A percentile compares a stretch with the other conserved stretches of the same genome.
Evolutionary conservation across 2,113 vertebrate genomes (phyloP).

Genomic region (Salvelinus alpinus): DNA sequence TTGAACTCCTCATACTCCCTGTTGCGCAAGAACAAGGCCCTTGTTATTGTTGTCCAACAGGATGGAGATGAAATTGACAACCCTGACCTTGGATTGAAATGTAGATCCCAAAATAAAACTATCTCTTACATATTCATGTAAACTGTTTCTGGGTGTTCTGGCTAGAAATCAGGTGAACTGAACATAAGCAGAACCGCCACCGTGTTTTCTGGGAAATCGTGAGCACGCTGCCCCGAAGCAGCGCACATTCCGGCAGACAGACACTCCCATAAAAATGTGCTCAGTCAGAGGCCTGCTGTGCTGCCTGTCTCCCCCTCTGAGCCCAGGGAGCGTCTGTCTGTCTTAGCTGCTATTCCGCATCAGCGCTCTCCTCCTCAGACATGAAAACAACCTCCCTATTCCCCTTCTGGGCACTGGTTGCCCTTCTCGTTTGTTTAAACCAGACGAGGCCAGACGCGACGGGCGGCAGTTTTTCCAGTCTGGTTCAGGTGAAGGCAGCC

Average conservation of each 20-base stretch:
- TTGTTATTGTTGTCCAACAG: slow-evolving; percentile 29
- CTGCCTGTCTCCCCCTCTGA: slow-evolving; percentile 30
- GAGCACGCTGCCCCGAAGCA: slow-evolving; percentile 46
- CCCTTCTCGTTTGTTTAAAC: slow-evolving; percentile 27
- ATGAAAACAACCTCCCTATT: slow-evolving; percentile 38
- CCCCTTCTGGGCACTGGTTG: background rate
- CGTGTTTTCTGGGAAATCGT: background rate
- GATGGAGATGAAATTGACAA: slow-evolving; percentile 10
- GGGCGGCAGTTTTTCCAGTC: background rate
- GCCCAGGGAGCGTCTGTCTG: slow-evolving; percentile 18
- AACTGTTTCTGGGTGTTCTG: no score
- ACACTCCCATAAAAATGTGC: slow-evolving; percentile 63
- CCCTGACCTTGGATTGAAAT: slow-evolving; percentile 3
- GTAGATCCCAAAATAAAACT: no score
- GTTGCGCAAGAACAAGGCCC: slow-evolving; percentile 29
- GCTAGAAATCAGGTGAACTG: slow-evolving; percentile 18
- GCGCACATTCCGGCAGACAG: slow-evolving; percentile 61
- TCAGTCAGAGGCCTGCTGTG: slow-evolving; percentile 53
- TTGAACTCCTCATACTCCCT: slow-evolving; percentile 17
- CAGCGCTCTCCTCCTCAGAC: slow-evolving; percentile 34
- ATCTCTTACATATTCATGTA: no score
- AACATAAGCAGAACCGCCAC: slow-evolving; percentile 16
- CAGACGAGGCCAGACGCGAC: background rate
- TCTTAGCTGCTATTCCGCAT: slow-evolving; percentile 54
- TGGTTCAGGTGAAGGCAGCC: slow-evolving; percentile 35